phyloP scores from a whole-genome alignment of 2,113 vertebrate genomes.

The Oophaga pumilio region DNA sequence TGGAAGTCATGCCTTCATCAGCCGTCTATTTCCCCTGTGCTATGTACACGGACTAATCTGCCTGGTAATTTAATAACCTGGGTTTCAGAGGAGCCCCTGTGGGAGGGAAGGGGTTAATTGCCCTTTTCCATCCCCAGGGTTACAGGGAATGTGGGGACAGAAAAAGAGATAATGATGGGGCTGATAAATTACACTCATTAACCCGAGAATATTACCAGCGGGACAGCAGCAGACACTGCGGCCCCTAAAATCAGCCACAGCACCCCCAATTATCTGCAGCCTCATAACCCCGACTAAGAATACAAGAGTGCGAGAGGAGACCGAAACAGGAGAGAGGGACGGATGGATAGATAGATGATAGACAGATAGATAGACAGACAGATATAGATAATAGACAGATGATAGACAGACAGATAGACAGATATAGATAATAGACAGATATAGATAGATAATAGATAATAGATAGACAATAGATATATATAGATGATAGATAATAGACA shows the following conservation, averaged over 20 bases:
- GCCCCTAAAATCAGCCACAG: neutral
- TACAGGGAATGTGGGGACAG: conserved; percentile 47
- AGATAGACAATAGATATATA: too few species aligned
- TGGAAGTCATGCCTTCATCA: neutral
- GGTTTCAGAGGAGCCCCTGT: neutral
- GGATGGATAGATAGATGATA: neutral
- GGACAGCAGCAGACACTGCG: neutral
- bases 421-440: too few species aligned
- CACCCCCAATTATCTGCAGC: neutral
- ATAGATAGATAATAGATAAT: too few species aligned
- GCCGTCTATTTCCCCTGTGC: neutral
- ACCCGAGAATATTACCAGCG: conserved; percentile 50
- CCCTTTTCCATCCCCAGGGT: conserved; percentile 44
- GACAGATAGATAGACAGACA: too few species aligned
- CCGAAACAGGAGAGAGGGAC: neutral
- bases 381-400: too few species aligned
- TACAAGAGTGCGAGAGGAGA: too few species aligned
- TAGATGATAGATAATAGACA: too few species aligned
- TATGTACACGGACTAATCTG: neutral
- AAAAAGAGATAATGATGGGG: conserved; percentile 43
- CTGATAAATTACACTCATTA: conserved; percentile 57
- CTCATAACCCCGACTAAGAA: neutral
- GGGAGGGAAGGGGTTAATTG: conserved; percentile 36
- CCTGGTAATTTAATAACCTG: conserved; percentile 10
- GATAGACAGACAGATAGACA: too few species aligned